Conservation (phyloP, 2,113 vertebrate species). For the Potamarius usumacintae region DNA sequence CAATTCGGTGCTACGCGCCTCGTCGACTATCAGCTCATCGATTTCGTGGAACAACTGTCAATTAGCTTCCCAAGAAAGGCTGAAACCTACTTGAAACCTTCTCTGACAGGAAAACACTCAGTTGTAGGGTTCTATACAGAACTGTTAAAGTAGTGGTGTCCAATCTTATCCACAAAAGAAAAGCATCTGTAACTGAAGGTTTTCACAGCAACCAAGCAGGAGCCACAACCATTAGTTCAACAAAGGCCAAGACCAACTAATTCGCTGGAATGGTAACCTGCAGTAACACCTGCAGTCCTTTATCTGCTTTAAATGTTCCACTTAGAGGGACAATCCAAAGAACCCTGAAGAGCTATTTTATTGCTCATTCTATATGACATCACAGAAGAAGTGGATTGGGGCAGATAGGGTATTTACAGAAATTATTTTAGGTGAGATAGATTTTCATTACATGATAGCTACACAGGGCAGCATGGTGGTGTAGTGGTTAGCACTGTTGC, state of each 20-base stretch:
- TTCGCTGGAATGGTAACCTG: background rate
- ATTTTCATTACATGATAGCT: background rate
- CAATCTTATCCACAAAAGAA: no score
- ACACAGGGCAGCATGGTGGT: background rate
- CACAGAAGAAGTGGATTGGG: background rate
- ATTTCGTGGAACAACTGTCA: no score
- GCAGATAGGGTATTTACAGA: background rate
- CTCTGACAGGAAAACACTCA: no score
- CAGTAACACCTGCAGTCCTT: background rate
- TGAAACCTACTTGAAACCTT: no score
- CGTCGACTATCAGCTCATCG: no score
- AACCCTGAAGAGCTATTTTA: background rate
- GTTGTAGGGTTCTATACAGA: no score
- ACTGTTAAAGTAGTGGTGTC: no score
- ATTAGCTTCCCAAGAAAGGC: no score
- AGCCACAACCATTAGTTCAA: background rate
- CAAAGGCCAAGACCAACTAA: background rate
- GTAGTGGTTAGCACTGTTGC: no score
- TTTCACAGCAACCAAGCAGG: background rate
- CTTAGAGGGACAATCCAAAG: background rate
- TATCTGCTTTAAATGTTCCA: background rate
- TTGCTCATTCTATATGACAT: background rate
- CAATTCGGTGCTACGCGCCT: no score
- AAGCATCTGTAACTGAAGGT: background rate
- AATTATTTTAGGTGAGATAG: background rate